These are phyloP conservation scores for Tychaedon coryphoeus DNA, from an alignment of 2,113 vertebrate species.

Conservation along the genomic window DNA sequence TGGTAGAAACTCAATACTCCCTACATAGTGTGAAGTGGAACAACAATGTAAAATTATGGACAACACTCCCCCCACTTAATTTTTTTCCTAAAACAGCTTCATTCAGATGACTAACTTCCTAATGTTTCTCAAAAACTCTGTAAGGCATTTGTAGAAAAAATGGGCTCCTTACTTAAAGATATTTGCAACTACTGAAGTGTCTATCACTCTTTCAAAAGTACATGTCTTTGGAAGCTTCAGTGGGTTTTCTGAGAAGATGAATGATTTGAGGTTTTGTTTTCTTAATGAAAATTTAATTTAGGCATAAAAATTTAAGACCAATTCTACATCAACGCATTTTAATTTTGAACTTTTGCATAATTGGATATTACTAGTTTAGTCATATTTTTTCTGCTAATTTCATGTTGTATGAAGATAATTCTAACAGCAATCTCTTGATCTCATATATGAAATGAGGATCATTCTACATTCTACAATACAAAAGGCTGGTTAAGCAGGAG, in stretches of 20 bases:
- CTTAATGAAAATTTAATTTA: background rate
- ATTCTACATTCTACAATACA: background rate
- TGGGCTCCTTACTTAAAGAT: background rate
- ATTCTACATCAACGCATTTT: background rate
- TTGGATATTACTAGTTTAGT: background rate
- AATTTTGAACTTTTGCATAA: background rate
- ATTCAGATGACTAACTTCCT: background rate
- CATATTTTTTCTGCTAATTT: background rate
- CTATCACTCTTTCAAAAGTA: background rate
- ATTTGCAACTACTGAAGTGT: background rate
- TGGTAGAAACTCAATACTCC: background rate
- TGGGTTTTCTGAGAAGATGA: background rate
- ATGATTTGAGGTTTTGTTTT: background rate
- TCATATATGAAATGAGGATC: background rate
- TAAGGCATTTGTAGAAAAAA: background rate
- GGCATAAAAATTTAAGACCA: background rate
- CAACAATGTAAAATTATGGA: background rate
- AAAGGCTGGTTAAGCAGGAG: background rate
- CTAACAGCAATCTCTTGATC: background rate
- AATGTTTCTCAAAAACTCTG: background rate
- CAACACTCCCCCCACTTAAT: rapidly evolving
- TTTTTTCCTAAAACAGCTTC: background rate
- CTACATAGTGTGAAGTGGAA: background rate
- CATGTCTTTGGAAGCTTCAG: background rate
- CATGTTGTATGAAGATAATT: background rate